phyloP scores from a whole-genome alignment of 1,140 invertebrate species.

The Ceratoteleas bidentatus region DNA sequence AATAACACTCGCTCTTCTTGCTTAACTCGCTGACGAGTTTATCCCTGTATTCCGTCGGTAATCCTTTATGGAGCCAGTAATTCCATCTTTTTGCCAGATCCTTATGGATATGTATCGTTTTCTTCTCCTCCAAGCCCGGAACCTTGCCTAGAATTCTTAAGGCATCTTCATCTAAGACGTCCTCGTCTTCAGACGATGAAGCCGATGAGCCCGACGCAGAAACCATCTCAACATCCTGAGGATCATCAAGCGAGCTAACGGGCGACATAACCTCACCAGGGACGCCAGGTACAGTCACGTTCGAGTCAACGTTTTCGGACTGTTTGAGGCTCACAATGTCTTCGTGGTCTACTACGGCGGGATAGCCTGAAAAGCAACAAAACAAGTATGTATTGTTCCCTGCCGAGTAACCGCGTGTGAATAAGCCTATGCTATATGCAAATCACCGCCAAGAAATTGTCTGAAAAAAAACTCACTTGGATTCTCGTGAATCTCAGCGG shows the following conservation, averaged over 20 bases:
- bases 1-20: conserved; percentile 3
- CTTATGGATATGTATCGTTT: neutral
- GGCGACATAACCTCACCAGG: neutral
- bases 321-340: neutral
- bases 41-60: conserved; percentile 1
- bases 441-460: too few relatives aligned
- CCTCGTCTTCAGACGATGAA: neutral
- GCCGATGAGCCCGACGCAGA: neutral
- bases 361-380: neutral
- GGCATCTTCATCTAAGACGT: neutral
- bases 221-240: neutral
- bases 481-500: too few relatives aligned
- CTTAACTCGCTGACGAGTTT: neutral
- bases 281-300: neutral
- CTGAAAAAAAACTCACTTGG: too few relatives aligned
- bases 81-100: conserved; percentile 6
- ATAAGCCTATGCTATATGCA: too few relatives aligned
- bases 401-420: too few relatives aligned
- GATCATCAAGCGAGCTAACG: neutral
- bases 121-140: conserved; percentile 4
- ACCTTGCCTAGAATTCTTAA: conserved; percentile 2
- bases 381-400: too few relatives aligned
- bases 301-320: neutral
- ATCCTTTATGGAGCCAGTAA: conserved; percentile 13
- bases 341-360: neutral